Conservation (phyloP, 2,888 invertebrate species). For the Allygus modestus region DNA sequence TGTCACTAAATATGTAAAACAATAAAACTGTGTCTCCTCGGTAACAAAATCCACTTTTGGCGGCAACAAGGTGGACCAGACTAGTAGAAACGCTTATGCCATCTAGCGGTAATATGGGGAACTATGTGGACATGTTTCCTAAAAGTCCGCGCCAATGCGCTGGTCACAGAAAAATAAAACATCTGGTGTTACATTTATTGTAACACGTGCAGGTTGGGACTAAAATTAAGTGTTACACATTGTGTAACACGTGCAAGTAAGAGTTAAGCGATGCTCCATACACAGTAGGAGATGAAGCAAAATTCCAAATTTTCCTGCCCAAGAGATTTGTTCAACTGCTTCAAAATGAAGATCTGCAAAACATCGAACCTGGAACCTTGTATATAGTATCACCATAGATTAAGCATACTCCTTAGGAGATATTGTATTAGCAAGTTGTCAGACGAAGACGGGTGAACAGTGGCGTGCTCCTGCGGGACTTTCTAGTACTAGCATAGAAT, state of each 20-base stretch:
- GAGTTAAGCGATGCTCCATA: no score
- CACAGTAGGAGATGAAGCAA: no score
- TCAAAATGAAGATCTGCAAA: no score
- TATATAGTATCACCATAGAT: no score
- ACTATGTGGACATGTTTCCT: conserved; percentile 33
- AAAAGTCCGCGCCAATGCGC: background rate
- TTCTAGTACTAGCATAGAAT: no score
- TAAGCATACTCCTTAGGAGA: no score
- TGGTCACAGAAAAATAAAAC: conserved; percentile 35
- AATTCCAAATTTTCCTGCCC: no score
- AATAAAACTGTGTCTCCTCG: background rate
- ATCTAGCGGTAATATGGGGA: background rate
- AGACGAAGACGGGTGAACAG: no score
- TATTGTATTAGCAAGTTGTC: no score
- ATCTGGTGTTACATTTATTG: conserved; percentile 51
- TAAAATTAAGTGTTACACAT: conserved; percentile 55
- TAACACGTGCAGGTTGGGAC: conserved; percentile 52
- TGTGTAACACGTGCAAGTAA: conserved; percentile 43
- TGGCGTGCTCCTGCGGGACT: no score
- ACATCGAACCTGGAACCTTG: no score
- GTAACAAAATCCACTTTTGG: background rate
- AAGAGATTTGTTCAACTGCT: no score
- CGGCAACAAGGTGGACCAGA: conserved; percentile 8
- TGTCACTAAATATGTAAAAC: background rate
- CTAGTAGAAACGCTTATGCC: background rate